These are phyloP conservation scores for Quadroppia sp. DNA, from an alignment of 2,888 invertebrate genomes.

Conservation along the genomic window DNA sequence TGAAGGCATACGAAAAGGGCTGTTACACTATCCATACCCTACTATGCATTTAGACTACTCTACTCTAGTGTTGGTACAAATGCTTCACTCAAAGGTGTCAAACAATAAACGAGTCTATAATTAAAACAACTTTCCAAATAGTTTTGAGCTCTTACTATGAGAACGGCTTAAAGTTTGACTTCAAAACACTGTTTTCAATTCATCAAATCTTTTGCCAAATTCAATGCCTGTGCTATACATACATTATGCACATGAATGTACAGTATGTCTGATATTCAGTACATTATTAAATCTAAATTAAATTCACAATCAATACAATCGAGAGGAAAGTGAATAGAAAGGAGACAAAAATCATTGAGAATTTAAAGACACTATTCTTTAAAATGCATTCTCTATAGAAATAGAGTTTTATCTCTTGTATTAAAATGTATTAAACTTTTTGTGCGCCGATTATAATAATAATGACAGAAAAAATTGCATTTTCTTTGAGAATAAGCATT, in stretches of 20 bases:
- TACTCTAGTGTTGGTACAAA: constrained; percentile 7
- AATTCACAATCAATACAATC: constrained; percentile 19
- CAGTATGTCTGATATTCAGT: background rate
- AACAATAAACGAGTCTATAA: constrained; percentile 34
- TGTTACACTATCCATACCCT: constrained; percentile 21
- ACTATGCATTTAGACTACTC: background rate
- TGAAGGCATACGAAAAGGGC: constrained; percentile 31
- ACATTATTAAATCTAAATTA: constrained; percentile 13
- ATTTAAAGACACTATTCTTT: background rate
- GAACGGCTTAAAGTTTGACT: constrained; percentile 29
- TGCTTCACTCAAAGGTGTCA: constrained; percentile 22
- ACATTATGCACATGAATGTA: background rate
- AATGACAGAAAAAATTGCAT: background rate
- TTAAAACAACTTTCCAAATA: constrained; percentile 8
- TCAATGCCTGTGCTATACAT: background rate
- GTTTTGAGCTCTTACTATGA: background rate
- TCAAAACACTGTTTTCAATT: constrained; percentile 42
- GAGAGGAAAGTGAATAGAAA: background rate
- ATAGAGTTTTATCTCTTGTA: background rate
- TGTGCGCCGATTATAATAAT: background rate
- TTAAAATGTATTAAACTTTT: background rate
- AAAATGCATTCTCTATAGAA: background rate
- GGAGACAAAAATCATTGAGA: background rate
- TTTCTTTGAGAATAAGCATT: background rate
- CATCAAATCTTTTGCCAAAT: constrained; percentile 37